Conservation (phyloP, 2,113 vertebrate species). For the Catharus minimus region DNA sequence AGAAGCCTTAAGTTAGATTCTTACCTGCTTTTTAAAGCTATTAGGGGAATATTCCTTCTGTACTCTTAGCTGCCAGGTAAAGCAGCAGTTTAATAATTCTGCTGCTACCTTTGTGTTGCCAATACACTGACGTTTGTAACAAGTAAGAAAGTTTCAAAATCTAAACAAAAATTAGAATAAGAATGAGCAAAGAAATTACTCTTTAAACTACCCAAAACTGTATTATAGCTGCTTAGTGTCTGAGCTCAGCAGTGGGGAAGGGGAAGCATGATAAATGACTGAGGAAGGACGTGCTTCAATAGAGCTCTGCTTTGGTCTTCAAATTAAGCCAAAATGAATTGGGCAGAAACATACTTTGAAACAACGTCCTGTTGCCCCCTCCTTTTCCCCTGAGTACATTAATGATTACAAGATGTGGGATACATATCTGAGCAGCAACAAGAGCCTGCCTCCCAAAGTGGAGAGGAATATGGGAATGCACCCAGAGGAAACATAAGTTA, state of each 20-base stretch:
- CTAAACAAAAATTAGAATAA: slow-evolving; percentile 10
- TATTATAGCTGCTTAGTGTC: slow-evolving; percentile 15
- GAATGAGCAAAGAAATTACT: not conserved
- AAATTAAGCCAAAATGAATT: slow-evolving; percentile 68
- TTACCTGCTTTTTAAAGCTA: not conserved
- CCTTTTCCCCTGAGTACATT: slow-evolving; percentile 49
- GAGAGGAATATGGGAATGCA: slow-evolving; percentile 27
- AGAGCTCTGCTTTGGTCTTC: slow-evolving; percentile 61
- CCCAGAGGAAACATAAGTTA: slow-evolving; percentile 60
- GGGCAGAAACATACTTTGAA: slow-evolving; percentile 71
- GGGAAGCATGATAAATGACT: slow-evolving; percentile 51
- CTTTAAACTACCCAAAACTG: slow-evolving; percentile 4
- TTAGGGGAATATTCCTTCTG: not conserved
- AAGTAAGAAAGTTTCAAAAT: not conserved
- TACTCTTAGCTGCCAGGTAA: not conserved
- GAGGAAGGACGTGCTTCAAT: slow-evolving; percentile 43
- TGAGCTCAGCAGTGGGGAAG: not conserved
- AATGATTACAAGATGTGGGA: slow-evolving; percentile 72
- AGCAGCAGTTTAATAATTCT: not conserved
- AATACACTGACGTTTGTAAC: not conserved
- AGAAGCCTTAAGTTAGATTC: not conserved
- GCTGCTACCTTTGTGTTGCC: not conserved
- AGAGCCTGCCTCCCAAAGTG: slow-evolving; percentile 27
- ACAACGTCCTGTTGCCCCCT: slow-evolving; percentile 59
- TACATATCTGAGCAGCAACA: slow-evolving; percentile 42